Percentiles rank a stretch among this genome's conserved stretches.
phyloP scores from a whole-genome alignment of 2,797 vertebrate species.

The Phrynocephalus guinanensis region DNA sequence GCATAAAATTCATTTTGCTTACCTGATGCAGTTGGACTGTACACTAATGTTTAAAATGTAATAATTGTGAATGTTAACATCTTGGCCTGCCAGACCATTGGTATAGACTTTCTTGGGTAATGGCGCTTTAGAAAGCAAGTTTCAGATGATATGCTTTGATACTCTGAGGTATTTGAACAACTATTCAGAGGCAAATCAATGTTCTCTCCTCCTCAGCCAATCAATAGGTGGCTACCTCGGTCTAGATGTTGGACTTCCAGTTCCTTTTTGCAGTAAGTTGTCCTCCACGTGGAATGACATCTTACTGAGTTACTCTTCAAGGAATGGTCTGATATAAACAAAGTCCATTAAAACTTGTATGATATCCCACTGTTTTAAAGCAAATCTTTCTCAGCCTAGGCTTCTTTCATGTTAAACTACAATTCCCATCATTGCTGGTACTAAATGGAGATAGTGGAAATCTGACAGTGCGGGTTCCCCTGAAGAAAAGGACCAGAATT shows the following conservation, averaged over 20 bases:
- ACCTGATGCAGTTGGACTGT: background rate
- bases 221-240: background rate
- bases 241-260: background rate
- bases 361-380: background rate
- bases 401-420: background rate
- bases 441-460: background rate
- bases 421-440: background rate
- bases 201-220: background rate
- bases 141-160: constrained; percentile 29
- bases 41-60: background rate
- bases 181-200: constrained; percentile 42
- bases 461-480: background rate
- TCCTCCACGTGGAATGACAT: background rate
- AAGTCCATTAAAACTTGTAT: background rate
- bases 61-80: background rate
- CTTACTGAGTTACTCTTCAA: constrained; percentile 4
- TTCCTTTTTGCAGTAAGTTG: background rate
- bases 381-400: background rate
- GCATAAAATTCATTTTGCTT: constrained; percentile 42
- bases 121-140: background rate
- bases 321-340: background rate
- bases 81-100: background rate
- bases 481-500: background rate
- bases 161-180: constrained; percentile 43
- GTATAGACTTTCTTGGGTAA: background rate